Evolutionary conservation across 2,797 vertebrate genomes (phyloP).

Genomic region (Pipistrellus nathusii): DNA sequence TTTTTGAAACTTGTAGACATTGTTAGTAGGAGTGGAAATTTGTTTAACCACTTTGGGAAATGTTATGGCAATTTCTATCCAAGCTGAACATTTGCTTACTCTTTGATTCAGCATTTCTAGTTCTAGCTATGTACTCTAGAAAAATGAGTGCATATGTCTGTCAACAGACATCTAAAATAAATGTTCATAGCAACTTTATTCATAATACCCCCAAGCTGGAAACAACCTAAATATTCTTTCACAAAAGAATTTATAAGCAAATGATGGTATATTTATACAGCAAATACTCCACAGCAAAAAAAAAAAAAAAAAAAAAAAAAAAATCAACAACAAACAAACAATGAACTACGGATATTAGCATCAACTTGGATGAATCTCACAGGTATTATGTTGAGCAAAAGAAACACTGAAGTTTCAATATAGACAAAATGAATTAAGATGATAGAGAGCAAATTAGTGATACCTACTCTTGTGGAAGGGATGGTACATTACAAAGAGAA

Average conservation of each 20-base stretch:
- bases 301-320: not conserved
- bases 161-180: not conserved
- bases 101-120: constrained; percentile 50
- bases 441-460: not conserved
- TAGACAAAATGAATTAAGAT: not conserved
- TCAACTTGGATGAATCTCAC: not conserved
- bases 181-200: constrained; percentile 9
- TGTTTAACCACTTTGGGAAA: constrained; percentile 29
- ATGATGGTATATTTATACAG: not conserved
- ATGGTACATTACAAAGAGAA: not conserved
- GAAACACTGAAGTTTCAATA: not conserved
- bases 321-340: not conserved
- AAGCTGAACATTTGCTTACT: constrained; percentile 44
- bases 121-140: not conserved
- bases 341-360: not conserved
- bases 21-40: not conserved
- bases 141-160: not conserved
- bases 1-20: not conserved
- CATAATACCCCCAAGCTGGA: not conserved
- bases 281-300: not conserved
- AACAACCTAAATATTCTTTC: constrained; percentile 10
- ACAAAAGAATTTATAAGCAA: not conserved
- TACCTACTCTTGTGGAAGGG: not conserved
- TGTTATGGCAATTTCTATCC: not conserved
- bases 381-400: not conserved